Evolutionary conservation across 2,113 vertebrate species (phyloP).

Genomic region (Trichomycterus rosablanca): DNA sequence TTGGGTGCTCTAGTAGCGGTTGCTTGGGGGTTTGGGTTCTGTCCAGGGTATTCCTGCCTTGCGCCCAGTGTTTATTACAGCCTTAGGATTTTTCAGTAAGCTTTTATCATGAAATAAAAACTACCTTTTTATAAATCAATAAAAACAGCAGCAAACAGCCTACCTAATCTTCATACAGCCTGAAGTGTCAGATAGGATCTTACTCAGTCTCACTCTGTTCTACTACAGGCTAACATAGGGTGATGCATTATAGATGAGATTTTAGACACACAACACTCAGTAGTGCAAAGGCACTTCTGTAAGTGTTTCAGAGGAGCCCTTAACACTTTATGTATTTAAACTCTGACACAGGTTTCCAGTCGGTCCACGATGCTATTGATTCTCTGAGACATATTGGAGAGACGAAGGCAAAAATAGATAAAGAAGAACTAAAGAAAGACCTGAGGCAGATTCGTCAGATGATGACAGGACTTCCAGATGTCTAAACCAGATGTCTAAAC

Average conservation of each 20-base stretch:
- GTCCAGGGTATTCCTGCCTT: too few relatives aligned
- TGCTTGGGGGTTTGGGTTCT: too few relatives aligned
- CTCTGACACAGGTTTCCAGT: conserved; percentile 69
- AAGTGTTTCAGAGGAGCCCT: conserved; percentile 12
- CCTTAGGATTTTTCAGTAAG: too few relatives aligned
- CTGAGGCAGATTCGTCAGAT: conserved; percentile 61
- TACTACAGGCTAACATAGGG: conserved; percentile 29
- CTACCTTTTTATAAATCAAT: too few relatives aligned
- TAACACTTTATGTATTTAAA: conserved; percentile 6
- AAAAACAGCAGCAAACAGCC: too few relatives aligned
- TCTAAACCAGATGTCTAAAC: conserved; percentile 19
- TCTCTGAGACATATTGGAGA: conserved; percentile 74
- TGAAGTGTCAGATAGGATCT: too few relatives aligned
- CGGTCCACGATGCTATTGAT: conserved; percentile 70
- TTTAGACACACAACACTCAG: conserved; percentile 24
- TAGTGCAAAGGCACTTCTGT: conserved; percentile 32
- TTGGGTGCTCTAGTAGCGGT: too few relatives aligned
- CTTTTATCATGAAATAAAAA: too few relatives aligned
- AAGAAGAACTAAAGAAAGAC: conserved; percentile 70
- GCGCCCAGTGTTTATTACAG: too few relatives aligned
- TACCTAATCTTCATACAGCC: too few relatives aligned
- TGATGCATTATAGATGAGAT: conserved; percentile 57
- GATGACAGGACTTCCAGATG: conserved; percentile 49
- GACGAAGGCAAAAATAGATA: conserved; percentile 72
- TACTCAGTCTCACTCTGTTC: conserved; percentile 34